Evolutionary conservation across 2,888 invertebrate species (phyloP), one percentile per base, ranked within the genome.

Genomic region (Drosophila hawaiiensis): DNA sequence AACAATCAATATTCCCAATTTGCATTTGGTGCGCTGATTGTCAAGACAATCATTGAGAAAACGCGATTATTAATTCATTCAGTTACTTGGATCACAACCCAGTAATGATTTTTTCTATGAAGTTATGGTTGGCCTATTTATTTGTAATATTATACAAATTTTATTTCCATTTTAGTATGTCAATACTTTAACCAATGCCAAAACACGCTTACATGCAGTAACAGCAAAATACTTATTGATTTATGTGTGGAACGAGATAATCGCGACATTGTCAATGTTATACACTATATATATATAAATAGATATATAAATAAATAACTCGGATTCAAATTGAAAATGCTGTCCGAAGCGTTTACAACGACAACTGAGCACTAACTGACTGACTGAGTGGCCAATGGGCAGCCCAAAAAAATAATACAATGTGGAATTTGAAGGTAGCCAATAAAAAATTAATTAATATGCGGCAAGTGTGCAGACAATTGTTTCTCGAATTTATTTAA

Each of bases 361-460:
- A 71, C 71, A 68, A 75, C 82, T 49, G 82, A 59, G 47, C 58
- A 72, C 68, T 69, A 62, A 82, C 68, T 73, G 68, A 66, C 37
- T 55, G 61, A 56, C 41, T 52, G 58, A 59, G 31, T 53, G 9
- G 16, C 47, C 55, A 56, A 33, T 59, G 50, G 63, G 54, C 33
- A 58, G 69, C 50, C 73, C 47, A 56, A 56, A 69, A 39, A 28
- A 7, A 33, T 14, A 52, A 66, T 53, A 33, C 50, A 68, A 59
- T 43, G 19, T 59, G 62, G 37, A 58, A 60, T 65, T 68, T 68
- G 76, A 82, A 82, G 83, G 84, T 76, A 73, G 60, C 37, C 70
- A 66, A 70, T 71, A 78, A 76, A 69, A 41, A 47, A 64, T 60
- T 63, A 62, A 87, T 87, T 90, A 84, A 89, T 82, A 87, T 87